Conservation (phyloP, 2,888 invertebrate species). For the Andrena minutula region DNA sequence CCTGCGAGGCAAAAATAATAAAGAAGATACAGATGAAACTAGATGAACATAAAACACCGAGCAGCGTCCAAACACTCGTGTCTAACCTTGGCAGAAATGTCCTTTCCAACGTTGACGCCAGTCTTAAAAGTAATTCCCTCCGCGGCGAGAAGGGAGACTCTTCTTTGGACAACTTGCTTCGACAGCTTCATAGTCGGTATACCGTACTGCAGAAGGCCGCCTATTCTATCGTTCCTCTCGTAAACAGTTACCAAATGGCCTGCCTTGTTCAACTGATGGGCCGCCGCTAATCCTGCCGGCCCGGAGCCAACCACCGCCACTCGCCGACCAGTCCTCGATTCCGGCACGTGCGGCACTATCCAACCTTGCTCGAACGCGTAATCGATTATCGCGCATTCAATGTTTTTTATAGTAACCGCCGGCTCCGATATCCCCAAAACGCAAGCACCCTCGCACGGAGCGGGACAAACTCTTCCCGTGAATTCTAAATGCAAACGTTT, state of each 20-base stretch:
- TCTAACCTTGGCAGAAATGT: slow-evolving; percentile 90
- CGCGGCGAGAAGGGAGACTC: slow-evolving; percentile 93
- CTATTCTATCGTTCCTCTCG: slow-evolving; percentile 97
- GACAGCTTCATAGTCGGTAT: slow-evolving; percentile 99
- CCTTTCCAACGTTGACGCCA: slow-evolving; percentile 95
- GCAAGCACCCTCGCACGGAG: slow-evolving; percentile 99
- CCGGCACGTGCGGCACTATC: slow-evolving; percentile 94
- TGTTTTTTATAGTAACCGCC: slow-evolving; percentile 99
- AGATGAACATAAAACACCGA: no score
- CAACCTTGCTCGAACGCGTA: slow-evolving; percentile 98
- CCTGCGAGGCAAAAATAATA: slow-evolving; percentile 44
- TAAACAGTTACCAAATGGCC: slow-evolving; percentile 98
- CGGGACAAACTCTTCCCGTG: slow-evolving; percentile 97
- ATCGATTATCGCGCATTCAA: slow-evolving; percentile 99
- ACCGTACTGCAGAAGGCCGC: slow-evolving; percentile 98
- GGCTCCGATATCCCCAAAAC: slow-evolving; percentile 98
- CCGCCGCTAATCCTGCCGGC: slow-evolving; percentile 97
- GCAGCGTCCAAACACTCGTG: not conserved
- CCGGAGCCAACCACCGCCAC: slow-evolving; percentile 98
- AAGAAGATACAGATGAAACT: not conserved
- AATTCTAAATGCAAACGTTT: slow-evolving; percentile 87
- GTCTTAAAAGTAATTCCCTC: slow-evolving; percentile 97
- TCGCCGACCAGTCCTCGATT: slow-evolving; percentile 90
- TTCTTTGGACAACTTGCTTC: slow-evolving; percentile 96
- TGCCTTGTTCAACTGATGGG: slow-evolving; percentile 98